phyloP scores from a whole-genome alignment of 2,797 vertebrate species.

The Silurus aristotelis region DNA sequence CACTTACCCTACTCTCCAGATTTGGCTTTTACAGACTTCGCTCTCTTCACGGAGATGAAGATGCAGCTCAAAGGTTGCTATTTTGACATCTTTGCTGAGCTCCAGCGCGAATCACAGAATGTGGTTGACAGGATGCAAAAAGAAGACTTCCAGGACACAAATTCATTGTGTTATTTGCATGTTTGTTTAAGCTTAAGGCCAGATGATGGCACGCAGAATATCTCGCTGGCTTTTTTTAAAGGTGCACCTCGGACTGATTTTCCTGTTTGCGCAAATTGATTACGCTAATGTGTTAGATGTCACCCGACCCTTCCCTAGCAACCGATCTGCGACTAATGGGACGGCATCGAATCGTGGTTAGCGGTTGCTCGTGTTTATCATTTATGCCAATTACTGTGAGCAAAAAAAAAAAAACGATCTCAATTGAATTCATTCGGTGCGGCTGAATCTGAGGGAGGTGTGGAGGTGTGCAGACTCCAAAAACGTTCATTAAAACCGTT shows the following conservation, averaged over 20 bases:
- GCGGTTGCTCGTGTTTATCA: conserved; percentile 60
- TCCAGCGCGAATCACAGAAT: too few relatives aligned
- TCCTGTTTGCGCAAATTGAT: conserved; percentile 30
- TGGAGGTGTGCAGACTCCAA: conserved; percentile 30
- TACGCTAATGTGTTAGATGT: conserved; percentile 48
- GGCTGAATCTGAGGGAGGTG: conserved; percentile 11
- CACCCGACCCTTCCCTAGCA: conserved; percentile 48
- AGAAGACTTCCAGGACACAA: too few relatives aligned
- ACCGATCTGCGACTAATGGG: conserved; percentile 40
- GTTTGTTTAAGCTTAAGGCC: conserved; percentile 9
- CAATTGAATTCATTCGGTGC: conserved; percentile 54
- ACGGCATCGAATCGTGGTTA: conserved; percentile 50
- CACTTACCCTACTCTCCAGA: too few relatives aligned
- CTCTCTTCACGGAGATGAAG: too few relatives aligned
- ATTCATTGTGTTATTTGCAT: conserved; percentile 12
- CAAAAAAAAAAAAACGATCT: conserved; percentile 60
- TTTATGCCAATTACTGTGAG: conserved; percentile 62
- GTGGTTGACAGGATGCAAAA: too few relatives aligned
- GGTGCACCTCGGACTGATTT: conserved; percentile 26
- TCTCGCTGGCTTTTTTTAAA: conserved; percentile 32
- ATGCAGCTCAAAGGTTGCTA: too few relatives aligned
- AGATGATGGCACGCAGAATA: background rate
- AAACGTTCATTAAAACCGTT: conserved; percentile 47
- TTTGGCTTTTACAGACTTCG: too few relatives aligned
- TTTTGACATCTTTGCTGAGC: too few relatives aligned